phyloP scores from a whole-genome alignment of 2,888 invertebrate genomes.

The Carterocephalus palaemon region DNA sequence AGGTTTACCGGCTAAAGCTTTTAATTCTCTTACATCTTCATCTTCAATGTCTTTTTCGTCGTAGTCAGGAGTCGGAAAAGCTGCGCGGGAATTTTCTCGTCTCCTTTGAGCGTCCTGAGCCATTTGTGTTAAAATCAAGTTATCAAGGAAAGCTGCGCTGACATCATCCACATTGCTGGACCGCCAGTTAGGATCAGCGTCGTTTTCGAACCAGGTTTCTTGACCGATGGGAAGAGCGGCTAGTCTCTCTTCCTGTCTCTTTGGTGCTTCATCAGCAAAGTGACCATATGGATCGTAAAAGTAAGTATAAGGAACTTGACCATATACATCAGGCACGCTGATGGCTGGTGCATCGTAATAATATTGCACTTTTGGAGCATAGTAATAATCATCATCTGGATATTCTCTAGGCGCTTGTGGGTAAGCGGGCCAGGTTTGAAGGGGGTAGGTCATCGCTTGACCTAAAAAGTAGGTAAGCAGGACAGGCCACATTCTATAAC shows the following conservation, averaged over 20 bases:
- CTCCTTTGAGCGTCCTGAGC: conserved; percentile 78
- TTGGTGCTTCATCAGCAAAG: conserved; percentile 79
- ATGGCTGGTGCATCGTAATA: conserved; percentile 62
- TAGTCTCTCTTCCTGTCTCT: conserved; percentile 80
- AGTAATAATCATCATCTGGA: conserved; percentile 78
- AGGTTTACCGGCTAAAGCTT: conserved; percentile 79
- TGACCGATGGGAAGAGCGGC: conserved; percentile 82
- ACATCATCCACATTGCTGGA: conserved; percentile 69
- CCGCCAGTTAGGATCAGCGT: conserved; percentile 64
- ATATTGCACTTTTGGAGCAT: conserved; percentile 73
- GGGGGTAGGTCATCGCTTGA: conserved; percentile 63
- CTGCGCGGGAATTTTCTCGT: conserved; percentile 67
- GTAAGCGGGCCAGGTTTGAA: conserved; percentile 71
- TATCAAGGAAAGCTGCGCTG: conserved; percentile 83
- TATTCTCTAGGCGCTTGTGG: conserved; percentile 74
- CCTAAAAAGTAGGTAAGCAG: conserved; percentile 72
- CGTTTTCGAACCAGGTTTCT: conserved; percentile 82
- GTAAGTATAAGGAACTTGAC: conserved; percentile 64
- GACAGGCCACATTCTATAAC: conserved; percentile 60
- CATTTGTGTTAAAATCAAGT: conserved; percentile 82
- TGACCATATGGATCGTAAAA: conserved; percentile 72
- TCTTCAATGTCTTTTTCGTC: conserved; percentile 75
- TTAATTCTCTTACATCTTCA: conserved; percentile 82
- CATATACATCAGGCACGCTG: conserved; percentile 60
- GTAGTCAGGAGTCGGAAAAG: conserved; percentile 63